phyloP scores from a whole-genome alignment of 1,140 invertebrate species.

The Dreissena rostriformis region DNA sequence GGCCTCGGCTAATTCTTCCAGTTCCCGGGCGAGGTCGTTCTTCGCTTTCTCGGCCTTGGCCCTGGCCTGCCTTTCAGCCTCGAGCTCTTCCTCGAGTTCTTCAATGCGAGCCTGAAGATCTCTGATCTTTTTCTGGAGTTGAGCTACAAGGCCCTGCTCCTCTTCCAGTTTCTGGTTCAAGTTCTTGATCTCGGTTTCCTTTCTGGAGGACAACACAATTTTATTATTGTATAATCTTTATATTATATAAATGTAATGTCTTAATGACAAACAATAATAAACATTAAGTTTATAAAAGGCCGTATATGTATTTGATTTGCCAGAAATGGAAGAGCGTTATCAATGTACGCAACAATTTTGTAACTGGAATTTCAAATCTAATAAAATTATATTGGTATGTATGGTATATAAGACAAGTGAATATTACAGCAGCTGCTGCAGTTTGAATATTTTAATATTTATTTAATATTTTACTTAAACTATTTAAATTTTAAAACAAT shows the following conservation, averaged over 20 bases:
- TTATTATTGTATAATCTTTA: background rate
- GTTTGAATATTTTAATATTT: background rate
- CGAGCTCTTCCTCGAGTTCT: constrained; percentile 98
- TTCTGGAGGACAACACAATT: constrained; percentile 81
- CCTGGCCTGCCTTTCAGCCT: constrained; percentile 97
- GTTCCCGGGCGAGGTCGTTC: constrained; percentile 95
- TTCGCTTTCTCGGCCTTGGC: constrained; percentile 98
- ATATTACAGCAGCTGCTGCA: background rate
- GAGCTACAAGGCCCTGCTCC: constrained; percentile 97
- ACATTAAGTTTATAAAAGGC: background rate
- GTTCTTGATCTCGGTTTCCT: constrained; percentile 98
- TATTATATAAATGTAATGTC: background rate
- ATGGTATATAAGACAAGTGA: background rate
- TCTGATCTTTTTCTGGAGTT: constrained; percentile 99
- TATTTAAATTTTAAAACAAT: background rate
- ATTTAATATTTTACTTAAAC: background rate
- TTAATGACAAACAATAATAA: background rate
- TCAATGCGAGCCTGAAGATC: constrained; percentile 95
- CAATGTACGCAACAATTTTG: no score
- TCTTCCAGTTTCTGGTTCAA: constrained; percentile 98
- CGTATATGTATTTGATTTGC: no score
- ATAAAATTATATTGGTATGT: no score
- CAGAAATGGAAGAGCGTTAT: no score
- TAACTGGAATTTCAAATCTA: no score
- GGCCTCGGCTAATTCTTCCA: constrained; percentile 97